Evolutionary conservation across 2,888 invertebrate genomes (phyloP).

Genomic region (Eristalinus aeneus): DNA sequence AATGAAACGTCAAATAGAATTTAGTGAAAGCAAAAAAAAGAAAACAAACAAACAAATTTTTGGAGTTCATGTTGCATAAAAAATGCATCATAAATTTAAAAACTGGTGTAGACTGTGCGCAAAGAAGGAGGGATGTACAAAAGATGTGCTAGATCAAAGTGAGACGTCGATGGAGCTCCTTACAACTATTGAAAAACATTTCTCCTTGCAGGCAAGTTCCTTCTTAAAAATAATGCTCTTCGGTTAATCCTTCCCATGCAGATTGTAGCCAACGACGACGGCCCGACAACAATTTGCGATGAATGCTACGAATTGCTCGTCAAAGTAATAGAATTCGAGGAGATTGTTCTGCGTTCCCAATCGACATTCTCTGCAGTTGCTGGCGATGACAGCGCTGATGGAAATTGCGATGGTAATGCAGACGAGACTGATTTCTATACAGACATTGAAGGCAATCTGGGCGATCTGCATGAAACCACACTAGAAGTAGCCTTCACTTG

Average conservation of each 20-base stretch:
- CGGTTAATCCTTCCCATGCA: background rate
- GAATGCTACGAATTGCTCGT: conserved; percentile 14
- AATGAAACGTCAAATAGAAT: background rate
- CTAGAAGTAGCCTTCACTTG: background rate
- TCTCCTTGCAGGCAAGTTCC: conserved; percentile 12
- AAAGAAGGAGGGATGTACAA: background rate
- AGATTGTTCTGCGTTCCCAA: conserved; percentile 14
- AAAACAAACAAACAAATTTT: background rate
- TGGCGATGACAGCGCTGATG: background rate
- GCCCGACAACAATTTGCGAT: conserved; percentile 26
- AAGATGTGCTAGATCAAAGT: background rate
- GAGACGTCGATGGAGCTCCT: background rate
- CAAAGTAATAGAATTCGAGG: conserved; percentile 34
- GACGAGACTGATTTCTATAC: background rate
- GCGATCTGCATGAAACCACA: background rate
- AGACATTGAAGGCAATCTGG: background rate
- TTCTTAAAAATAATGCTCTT: background rate
- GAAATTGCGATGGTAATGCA: background rate
- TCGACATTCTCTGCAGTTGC: background rate
- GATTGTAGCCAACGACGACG: conserved; percentile 9
- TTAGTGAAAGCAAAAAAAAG: background rate
- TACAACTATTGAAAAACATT: conserved; percentile 35
- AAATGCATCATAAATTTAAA: conserved; percentile 33
- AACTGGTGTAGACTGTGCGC: conserved; percentile 50
- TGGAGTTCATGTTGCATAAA: background rate